Base-by-base conservation (phyloP, 1,140 invertebrate species). In the Lordiphosa collinella region DNA sequence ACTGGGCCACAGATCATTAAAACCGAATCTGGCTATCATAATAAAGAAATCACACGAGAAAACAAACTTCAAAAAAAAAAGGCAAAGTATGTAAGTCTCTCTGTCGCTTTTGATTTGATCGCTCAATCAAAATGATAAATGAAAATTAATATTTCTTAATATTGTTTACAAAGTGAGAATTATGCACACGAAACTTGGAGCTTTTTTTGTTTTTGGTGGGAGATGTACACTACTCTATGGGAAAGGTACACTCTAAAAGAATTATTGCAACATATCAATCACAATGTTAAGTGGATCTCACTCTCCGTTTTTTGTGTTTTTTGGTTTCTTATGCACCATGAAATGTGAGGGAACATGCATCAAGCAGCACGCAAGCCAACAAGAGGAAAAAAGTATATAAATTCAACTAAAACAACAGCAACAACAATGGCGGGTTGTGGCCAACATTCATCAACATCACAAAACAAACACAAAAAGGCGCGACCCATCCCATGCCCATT, bases 101-200 rank as follows among this genome's bases (percentile, higher is more conserved):
- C 40, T 35, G 43, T 54, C 73, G 46, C 55, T 75, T 84, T 73
- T 66, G 63, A 79, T 86, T 86, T 88, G 86, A 88, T 88, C 85
- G 80, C 76, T 88, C 86, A 87, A 87, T 88, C 86, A 88, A 87
- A 88, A 88, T 88, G 86, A 88, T 88, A 88, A 88, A 88, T 88
- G 85, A 75, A 86, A 87, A 88, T 88, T 87, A 88, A 88, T 88
- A 88, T 88, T 88, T 88, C 86, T 88, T 87, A 88, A 88, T 87
- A 86, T 86, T 88, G 86, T 84, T 88, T 88, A 88, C 86, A 87
- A 88, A 88, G 86, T 88, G 86, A 88, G 80, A 88, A 88, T 66
- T 86, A 63, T 75, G 78, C 71, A 86, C 62, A 86, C 71, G 60
- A 59, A 58, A 68, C 31, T 51, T 52, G 56, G 59, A 40, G 35